These are phyloP conservation scores for Poecilia latipinna DNA, from an alignment of 2,113 vertebrate genomes.

Conservation along the genomic window DNA sequence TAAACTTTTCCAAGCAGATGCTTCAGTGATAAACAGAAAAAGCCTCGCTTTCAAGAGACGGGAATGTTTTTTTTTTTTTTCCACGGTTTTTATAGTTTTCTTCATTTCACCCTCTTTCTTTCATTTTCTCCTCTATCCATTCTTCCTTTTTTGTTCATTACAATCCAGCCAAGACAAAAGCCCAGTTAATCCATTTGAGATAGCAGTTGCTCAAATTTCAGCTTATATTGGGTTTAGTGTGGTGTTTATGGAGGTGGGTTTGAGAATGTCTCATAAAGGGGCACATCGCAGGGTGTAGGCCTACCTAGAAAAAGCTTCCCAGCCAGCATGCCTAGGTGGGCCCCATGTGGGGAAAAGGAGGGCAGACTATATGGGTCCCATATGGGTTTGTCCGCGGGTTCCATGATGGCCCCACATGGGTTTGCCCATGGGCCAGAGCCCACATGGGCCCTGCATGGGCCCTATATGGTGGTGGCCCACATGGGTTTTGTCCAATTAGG, in stretches of 20 bases:
- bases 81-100: slow-evolving; percentile 10
- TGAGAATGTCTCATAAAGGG: not conserved
- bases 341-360: too few relatives aligned
- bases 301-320: too few relatives aligned
- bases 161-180: not conserved
- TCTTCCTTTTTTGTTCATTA: not conserved
- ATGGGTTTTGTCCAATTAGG: too few relatives aligned
- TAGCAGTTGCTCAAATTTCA: not conserved
- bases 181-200: not conserved
- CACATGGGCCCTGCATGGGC: too few relatives aligned
- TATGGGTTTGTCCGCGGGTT: too few relatives aligned
- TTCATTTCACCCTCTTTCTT: not conserved
- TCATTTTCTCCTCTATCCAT: not conserved
- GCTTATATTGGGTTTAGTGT: not conserved
- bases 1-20: slow-evolving; percentile 22
- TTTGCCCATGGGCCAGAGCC: too few relatives aligned
- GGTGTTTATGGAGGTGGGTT: not conserved
- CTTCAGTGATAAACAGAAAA: slow-evolving; percentile 17
- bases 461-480: too few relatives aligned
- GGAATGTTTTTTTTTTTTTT: slow-evolving; percentile 1
- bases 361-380: too few relatives aligned
- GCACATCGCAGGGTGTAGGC: too few relatives aligned
- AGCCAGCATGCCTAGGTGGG: too few relatives aligned
- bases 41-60: slow-evolving; percentile 1
- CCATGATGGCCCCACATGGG: too few relatives aligned